These are phyloP conservation scores for Chaetodon trifasciatus DNA, from an alignment of 2,797 vertebrate genomes.

Conservation along the genomic window DNA sequence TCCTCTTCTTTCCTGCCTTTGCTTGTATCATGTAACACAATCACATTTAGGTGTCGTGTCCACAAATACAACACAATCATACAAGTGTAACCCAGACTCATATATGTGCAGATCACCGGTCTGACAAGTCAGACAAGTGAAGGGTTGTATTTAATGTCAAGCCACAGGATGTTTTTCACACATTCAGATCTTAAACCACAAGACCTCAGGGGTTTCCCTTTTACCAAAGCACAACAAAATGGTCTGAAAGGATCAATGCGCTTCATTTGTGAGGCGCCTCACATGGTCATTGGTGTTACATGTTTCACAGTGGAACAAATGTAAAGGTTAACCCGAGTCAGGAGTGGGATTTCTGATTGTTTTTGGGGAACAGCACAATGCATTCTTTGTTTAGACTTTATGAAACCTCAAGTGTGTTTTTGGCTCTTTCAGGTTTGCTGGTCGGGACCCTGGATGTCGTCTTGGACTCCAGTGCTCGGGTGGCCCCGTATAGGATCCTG, in stretches of 20 bases:
- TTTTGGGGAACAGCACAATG: constrained; percentile 1
- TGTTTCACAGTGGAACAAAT: constrained; percentile 17
- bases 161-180: constrained; percentile 25
- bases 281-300: neutral
- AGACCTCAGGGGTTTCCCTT: constrained; percentile 20
- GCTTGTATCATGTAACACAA: neutral
- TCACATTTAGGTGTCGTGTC: neutral
- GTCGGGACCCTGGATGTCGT: constrained; percentile 98
- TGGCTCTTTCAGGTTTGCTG: constrained; percentile 88
- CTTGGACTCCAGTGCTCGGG: constrained; percentile 96
- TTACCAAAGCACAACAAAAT: constrained; percentile 7
- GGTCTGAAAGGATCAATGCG: neutral
- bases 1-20: neutral
- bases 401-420: constrained; percentile 10
- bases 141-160: neutral
- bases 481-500: constrained; percentile 96
- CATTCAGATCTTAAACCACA: constrained; percentile 16
- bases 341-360: neutral
- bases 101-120: neutral
- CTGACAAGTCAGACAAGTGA: neutral
- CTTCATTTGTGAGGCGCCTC: neutral
- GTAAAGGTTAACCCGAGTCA: neutral
- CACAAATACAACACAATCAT: neutral
- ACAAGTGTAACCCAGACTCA: neutral
- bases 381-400: neutral